Conservation (phyloP, 92 coral and sea anemone species). For the Chrysogorgia sp. region DNA sequence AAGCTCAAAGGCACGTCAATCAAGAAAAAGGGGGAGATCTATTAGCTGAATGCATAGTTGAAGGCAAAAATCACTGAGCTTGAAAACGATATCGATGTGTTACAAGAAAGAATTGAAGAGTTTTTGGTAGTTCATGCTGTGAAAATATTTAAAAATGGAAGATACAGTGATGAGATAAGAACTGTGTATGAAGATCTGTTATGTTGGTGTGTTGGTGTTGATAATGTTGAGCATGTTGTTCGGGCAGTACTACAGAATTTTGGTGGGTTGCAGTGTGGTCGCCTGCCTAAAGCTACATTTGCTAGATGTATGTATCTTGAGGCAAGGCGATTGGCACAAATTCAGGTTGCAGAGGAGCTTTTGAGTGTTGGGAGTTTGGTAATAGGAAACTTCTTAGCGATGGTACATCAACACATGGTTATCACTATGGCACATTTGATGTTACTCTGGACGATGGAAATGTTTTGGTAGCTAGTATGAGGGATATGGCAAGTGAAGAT, state of each 20-base stretch:
- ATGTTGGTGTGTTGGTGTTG: constrained; percentile 51
- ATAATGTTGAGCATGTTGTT: constrained; percentile 41
- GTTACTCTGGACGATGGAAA: no score
- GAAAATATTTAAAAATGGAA: constrained; percentile 37
- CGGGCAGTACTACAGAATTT: constrained; percentile 21
- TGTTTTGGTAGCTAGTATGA: neutral
- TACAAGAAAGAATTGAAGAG: no score
- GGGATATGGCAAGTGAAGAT: neutral
- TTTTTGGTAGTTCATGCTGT: no score
- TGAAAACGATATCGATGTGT: no score
- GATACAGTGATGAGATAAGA: constrained; percentile 36
- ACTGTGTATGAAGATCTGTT: constrained; percentile 43
- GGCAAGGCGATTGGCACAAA: no score
- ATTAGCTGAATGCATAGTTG: neutral
- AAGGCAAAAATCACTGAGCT: no score
- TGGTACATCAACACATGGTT: neutral
- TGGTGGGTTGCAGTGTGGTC: neutral
- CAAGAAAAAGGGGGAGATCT: no score
- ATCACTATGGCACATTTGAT: no score
- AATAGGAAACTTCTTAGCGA: neutral
- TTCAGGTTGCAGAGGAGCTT: neutral
- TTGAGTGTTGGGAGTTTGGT: neutral
- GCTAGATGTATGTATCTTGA: no score
- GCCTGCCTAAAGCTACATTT: neutral
- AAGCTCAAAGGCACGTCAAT: constrained; percentile 13